A percentile compares a stretch with the other conserved stretches of the same genome.
Conservation (phyloP, 2,888 invertebrate genomes). For the Lasioglossum villosulum region DNA sequence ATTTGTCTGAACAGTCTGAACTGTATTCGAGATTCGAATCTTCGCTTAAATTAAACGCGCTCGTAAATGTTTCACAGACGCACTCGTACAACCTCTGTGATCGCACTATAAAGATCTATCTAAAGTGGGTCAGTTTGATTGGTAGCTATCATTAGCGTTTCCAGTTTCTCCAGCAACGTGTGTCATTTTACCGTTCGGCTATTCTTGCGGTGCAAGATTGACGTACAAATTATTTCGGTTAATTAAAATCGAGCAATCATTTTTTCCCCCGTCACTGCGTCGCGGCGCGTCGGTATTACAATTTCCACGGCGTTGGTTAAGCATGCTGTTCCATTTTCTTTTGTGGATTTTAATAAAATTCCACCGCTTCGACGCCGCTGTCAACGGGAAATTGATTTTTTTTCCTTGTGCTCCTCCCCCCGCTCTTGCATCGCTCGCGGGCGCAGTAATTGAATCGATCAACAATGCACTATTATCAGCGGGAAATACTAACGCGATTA, state of each 20-base stretch:
- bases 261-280: neutral
- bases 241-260: neutral
- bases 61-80: neutral
- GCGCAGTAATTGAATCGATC: constrained; percentile 36
- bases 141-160: neutral
- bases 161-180: neutral
- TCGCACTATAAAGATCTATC: neutral
- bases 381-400: constrained; percentile 25
- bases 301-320: constrained; percentile 30
- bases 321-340: constrained; percentile 30
- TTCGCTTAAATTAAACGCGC: neutral
- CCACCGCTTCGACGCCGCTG: neutral
- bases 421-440: neutral
- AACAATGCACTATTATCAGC: constrained; percentile 31
- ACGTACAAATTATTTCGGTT: constrained; percentile 1
- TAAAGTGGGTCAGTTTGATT: neutral
- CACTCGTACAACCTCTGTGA: neutral
- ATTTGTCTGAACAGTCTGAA: too few species aligned
- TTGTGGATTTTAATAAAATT: constrained; percentile 45
- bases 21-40: neutral
- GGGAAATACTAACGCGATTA: constrained; percentile 38
- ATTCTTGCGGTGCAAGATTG: neutral
- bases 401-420: neutral
- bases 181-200: neutral
- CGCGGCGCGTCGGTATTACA: constrained; percentile 20